Conservation (phyloP, 2,797 vertebrate genomes). For the Discoglossus pictus region DNA sequence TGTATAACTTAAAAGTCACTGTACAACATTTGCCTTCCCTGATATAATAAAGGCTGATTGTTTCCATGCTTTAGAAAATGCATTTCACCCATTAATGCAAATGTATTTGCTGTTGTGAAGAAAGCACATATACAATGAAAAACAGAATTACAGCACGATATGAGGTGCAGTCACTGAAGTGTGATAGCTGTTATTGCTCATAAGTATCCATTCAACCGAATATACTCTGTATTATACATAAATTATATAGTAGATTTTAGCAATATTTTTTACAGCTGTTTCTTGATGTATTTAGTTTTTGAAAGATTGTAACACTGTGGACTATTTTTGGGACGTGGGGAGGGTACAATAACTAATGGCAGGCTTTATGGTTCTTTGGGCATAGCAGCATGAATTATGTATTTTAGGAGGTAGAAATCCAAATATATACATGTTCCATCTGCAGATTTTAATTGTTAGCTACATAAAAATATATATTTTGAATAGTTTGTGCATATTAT, state of each 20-base stretch:
- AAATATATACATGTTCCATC: too few species aligned
- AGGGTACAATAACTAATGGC: too few species aligned
- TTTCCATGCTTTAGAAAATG: constrained; percentile 25
- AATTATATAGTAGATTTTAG: constrained; percentile 28
- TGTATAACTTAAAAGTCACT: too few species aligned
- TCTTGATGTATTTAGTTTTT: not conserved
- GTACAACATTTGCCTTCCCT: constrained; percentile 20
- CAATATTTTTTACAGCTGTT: too few species aligned
- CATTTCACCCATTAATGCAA: constrained; percentile 31
- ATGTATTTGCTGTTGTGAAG: constrained; percentile 37
- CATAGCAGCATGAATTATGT: too few species aligned
- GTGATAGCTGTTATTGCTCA: constrained; percentile 25
- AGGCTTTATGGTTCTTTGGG: too few species aligned
- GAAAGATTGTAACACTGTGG: not conserved
- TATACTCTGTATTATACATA: constrained; percentile 20
- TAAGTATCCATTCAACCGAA: constrained; percentile 28
- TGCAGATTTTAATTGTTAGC: too few species aligned
- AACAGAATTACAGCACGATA: constrained; percentile 40
- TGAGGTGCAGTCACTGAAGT: constrained; percentile 45
- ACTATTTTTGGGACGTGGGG: too few species aligned
- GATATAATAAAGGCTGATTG: constrained; percentile 9
- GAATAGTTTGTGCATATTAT: too few species aligned
- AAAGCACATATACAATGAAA: constrained; percentile 31
- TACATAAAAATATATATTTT: too few species aligned
- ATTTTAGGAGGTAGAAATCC: too few species aligned